These are phyloP conservation scores for Phymatocera aterrima DNA, from an alignment of 2,888 invertebrate genomes.

Conservation along the genomic window DNA sequence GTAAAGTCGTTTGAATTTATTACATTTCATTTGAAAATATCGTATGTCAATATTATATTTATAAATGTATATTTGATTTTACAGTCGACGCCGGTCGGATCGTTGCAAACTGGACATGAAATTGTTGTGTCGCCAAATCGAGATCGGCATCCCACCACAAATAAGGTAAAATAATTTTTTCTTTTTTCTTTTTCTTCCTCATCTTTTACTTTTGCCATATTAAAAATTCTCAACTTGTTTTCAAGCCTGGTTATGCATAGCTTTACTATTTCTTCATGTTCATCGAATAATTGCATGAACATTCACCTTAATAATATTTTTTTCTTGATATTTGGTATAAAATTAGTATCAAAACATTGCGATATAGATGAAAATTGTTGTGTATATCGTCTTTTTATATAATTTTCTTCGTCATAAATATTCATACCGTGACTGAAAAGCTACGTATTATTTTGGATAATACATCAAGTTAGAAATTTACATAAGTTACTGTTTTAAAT, in stretches of 20 bases:
- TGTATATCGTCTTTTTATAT: too few relatives aligned
- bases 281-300: conserved; percentile 67
- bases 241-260: conserved; percentile 63
- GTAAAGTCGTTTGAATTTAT: conserved; percentile 20
- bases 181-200: too few relatives aligned
- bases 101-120: conserved; percentile 94
- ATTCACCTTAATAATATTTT: conserved; percentile 44
- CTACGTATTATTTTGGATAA: background rate
- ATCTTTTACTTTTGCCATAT: conserved; percentile 31
- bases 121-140: conserved; percentile 93
- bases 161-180: conserved; percentile 83
- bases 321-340: conserved; percentile 14
- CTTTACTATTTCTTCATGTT: conserved; percentile 55
- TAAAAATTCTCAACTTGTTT: conserved; percentile 33
- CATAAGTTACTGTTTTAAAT: background rate
- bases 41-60: conserved; percentile 23
- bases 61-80: conserved; percentile 59
- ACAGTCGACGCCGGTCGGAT: conserved; percentile 95
- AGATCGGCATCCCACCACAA: conserved; percentile 88
- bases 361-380: conserved; percentile 23
- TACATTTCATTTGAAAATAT: conserved; percentile 24
- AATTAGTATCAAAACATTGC: conserved; percentile 25
- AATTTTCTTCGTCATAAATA: conserved; percentile 36
- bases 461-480: background rate
- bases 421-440: conserved; percentile 40